These are phyloP conservation scores for Teinopalpus imperialis DNA, from an alignment of 2,888 invertebrate species.

Conservation along the genomic window DNA sequence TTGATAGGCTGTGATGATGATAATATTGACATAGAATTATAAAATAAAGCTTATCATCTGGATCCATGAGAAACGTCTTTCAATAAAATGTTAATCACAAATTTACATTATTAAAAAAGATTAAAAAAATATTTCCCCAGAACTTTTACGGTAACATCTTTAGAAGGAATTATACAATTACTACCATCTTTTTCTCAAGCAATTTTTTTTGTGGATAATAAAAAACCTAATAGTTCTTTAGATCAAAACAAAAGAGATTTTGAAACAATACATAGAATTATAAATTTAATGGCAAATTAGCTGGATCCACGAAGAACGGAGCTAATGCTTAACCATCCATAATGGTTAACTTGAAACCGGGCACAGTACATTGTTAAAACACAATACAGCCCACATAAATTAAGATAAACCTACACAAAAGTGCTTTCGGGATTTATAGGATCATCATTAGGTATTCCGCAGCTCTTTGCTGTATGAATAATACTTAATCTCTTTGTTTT, in stretches of 20 bases:
- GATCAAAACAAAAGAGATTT: conserved; percentile 17
- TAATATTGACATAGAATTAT: no score
- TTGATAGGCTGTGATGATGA: no score
- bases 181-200: no score
- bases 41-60: no score
- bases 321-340: conserved; percentile 32
- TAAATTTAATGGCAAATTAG: conserved; percentile 21
- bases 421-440: conserved; percentile 31
- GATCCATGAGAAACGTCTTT: no score
- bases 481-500: conserved; percentile 27
- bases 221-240: no score
- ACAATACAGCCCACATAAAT: conserved; percentile 39
- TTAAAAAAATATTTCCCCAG: no score
- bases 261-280: conserved; percentile 10
- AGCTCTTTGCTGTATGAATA: conserved; percentile 21
- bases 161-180: no score
- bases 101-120: no score
- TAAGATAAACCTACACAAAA: conserved; percentile 40
- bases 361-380: conserved; percentile 36
- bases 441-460: conserved; percentile 25
- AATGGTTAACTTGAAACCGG: conserved; percentile 32
- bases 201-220: no score
- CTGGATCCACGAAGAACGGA: conserved; percentile 27
- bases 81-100: no score
- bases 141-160: no score